Evolutionary conservation across 1,140 invertebrate genomes (phyloP).

Genomic region (Pollicipes pollicipes): DNA sequence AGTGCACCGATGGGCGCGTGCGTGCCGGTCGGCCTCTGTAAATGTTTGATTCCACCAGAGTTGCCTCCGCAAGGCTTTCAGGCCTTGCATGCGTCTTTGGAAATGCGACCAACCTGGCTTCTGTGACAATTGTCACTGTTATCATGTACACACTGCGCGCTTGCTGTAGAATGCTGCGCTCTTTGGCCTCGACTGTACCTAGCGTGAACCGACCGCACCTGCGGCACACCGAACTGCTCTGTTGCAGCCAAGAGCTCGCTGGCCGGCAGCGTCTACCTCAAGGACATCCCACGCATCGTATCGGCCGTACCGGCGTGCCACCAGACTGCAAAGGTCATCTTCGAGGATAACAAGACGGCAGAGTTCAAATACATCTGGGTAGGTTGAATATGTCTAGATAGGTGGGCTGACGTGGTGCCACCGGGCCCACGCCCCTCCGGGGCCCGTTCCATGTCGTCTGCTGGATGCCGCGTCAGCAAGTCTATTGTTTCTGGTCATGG

Average conservation of each 20-base stretch:
- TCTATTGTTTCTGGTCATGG: too few species aligned
- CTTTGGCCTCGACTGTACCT: too few species aligned
- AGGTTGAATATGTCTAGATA: constrained; percentile 5
- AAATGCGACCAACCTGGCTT: too few species aligned
- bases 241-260: background rate
- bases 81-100: too few species aligned
- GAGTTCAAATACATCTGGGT: constrained; percentile 27
- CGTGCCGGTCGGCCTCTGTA: background rate
- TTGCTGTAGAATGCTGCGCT: too few species aligned
- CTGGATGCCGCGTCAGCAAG: too few species aligned
- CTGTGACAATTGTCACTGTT: background rate
- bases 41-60: background rate
- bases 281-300: constrained; percentile 11
- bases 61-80: background rate
- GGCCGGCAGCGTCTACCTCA: background rate
- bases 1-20: background rate
- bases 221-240: too few species aligned
- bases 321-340: constrained; percentile 28
- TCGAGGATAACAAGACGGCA: constrained; percentile 21
- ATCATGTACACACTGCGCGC: too few species aligned
- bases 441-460: too few species aligned
- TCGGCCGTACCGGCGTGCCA: constrained; percentile 19
- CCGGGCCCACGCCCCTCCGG: too few species aligned
- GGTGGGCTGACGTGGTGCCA: too few species aligned
- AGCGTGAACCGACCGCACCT: too few species aligned